Conservation (phyloP, 1,140 invertebrate species). For the Sarcophaga peregrina region DNA sequence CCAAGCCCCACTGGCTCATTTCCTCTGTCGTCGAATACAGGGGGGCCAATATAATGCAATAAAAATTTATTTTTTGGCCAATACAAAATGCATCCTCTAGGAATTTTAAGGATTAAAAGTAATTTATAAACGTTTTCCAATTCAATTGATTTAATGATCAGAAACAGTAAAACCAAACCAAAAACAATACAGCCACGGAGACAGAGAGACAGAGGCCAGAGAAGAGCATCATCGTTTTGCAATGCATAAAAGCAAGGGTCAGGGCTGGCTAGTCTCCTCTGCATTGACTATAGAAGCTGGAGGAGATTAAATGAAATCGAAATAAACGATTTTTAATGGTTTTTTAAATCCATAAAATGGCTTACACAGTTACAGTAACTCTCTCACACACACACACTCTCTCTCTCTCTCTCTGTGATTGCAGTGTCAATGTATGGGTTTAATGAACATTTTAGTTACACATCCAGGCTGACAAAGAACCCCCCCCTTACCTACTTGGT, state of each 20-base stretch:
- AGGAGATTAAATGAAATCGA: conserved; percentile 67
- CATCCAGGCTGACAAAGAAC: no score
- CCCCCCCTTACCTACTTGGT: neutral
- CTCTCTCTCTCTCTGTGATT: neutral
- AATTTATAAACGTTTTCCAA: conserved; percentile 63
- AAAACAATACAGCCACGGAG: neutral
- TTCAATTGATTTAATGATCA: conserved; percentile 43
- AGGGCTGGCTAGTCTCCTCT: conserved; percentile 47
- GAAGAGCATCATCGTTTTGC: neutral
- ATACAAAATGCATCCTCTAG: conserved; percentile 44
- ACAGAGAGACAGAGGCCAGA: neutral
- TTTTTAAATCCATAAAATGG: conserved; percentile 18
- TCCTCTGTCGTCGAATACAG: conserved; percentile 30
- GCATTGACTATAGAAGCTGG: conserved; percentile 43
- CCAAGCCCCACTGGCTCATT: neutral
- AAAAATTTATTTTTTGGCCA: conserved; percentile 56
- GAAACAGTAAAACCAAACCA: conserved; percentile 22
- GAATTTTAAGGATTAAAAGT: conserved; percentile 64
- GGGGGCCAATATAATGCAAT: neutral
- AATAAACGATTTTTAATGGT: conserved; percentile 67
- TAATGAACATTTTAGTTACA: neutral
- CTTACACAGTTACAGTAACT: neutral
- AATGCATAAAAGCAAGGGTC: neutral
- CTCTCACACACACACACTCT: neutral
- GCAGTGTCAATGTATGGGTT: neutral